Conservation (phyloP, 2,888 invertebrate genomes). For the Chaetogeoica ovagalla region DNA sequence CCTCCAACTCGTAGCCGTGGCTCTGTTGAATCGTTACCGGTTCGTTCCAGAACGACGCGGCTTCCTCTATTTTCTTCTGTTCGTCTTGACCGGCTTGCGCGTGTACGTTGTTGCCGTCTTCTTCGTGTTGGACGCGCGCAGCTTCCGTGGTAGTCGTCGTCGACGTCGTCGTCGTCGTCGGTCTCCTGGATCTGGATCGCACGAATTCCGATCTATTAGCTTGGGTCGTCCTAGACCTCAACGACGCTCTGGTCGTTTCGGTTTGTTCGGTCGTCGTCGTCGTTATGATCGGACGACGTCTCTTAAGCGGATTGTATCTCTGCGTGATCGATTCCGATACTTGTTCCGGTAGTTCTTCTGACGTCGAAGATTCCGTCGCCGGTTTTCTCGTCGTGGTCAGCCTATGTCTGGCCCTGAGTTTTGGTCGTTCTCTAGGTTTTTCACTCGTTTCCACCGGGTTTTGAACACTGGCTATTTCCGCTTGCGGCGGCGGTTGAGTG, state of each 20-base stretch:
- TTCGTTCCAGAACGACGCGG: conserved; percentile 55
- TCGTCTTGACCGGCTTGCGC: conserved; percentile 22
- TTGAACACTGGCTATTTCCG: conserved; percentile 23
- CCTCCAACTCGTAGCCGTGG: conserved; percentile 55
- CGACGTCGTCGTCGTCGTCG: conserved; percentile 58
- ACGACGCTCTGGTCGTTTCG: conserved; percentile 29
- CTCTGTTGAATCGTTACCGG: conserved; percentile 57
- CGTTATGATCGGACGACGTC: conserved; percentile 23
- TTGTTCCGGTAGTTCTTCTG: conserved; percentile 56
- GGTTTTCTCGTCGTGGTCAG: conserved; percentile 56
- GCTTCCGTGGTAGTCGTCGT: conserved; percentile 49
- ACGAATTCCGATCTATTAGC: conserved; percentile 43
- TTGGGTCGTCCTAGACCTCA: conserved; percentile 49
- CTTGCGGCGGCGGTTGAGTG: conserved; percentile 3
- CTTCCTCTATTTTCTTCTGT: conserved; percentile 48
- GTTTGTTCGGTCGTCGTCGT: conserved; percentile 37
- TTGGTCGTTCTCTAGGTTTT: conserved; percentile 54
- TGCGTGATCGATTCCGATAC: conserved; percentile 25
- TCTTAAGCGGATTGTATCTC: conserved; percentile 44
- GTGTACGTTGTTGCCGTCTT: conserved; percentile 20
- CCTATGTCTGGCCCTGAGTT: conserved; percentile 31
- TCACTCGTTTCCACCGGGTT: conserved; percentile 37
- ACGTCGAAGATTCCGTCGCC: conserved; percentile 57
- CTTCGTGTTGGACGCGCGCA: not conserved
- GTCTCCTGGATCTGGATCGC: conserved; percentile 55